phyloP scores from a whole-genome alignment of 2,113 vertebrate genomes.

The Heterotilapia buettikoferi region DNA sequence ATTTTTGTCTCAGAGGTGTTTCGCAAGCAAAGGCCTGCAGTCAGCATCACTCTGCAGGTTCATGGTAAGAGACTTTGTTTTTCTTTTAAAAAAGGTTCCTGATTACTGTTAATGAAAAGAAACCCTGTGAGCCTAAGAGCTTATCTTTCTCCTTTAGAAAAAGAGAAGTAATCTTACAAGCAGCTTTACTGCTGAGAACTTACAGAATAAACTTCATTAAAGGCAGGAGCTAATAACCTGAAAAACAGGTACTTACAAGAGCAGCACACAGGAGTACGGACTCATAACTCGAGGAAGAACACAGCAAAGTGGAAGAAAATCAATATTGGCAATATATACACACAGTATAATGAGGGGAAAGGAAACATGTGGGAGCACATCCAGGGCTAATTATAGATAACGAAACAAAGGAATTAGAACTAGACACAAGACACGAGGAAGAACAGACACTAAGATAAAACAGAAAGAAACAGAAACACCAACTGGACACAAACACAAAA shows the following conservation, averaged over 20 bases:
- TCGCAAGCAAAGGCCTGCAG: accelerated
- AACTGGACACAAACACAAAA: neutral
- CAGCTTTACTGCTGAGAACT: neutral
- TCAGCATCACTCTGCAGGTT: neutral
- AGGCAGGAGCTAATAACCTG: neutral
- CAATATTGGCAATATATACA: neutral
- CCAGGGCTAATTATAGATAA: neutral
- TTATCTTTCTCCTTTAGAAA: neutral
- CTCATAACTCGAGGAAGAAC: neutral
- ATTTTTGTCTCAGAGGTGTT: accelerated
- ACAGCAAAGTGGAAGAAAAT: neutral
- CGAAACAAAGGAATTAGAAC: neutral
- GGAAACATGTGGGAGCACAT: neutral
- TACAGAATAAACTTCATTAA: neutral
- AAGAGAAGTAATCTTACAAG: neutral
- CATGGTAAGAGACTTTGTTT: slow-evolving; percentile 21
- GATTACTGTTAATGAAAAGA: neutral
- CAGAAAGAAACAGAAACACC: neutral
- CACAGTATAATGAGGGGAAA: neutral
- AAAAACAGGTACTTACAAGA: neutral
- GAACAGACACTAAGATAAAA: accelerated
- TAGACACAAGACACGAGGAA: neutral
- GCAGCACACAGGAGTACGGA: accelerated
- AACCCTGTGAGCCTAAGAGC: neutral
- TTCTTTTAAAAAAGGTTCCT: neutral